Conservation (phyloP, 1,140 invertebrate genomes). For the Neotoxoptera formosana region DNA sequence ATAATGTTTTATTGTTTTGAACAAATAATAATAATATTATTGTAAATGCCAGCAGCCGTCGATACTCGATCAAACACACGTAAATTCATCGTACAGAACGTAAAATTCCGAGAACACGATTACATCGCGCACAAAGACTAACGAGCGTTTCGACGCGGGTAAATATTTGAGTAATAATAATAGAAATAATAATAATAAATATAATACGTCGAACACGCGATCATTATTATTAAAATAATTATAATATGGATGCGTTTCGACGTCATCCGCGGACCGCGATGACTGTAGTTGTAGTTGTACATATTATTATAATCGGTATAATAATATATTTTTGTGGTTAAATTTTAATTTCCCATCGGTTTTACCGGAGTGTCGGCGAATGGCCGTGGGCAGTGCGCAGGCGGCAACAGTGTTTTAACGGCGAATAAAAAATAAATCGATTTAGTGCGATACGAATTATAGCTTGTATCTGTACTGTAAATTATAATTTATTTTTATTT, state of each 20-base stretch:
- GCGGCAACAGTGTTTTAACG: background rate
- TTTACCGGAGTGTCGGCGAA: background rate
- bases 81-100: background rate
- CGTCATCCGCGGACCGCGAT: background rate
- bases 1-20: background rate
- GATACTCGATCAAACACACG: background rate
- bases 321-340: background rate
- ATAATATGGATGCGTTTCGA: background rate
- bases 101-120: background rate
- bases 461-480: too few species aligned
- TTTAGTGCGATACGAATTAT: background rate
- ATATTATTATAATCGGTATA: background rate
- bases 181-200: background rate
- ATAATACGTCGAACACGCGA: background rate
- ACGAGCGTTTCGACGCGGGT: background rate
- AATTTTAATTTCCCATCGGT: conserved; percentile 7
- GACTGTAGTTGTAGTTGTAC: too few species aligned
- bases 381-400: background rate
- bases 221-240: background rate
- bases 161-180: background rate
- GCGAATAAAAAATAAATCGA: background rate
- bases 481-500: too few species aligned
- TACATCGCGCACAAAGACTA: background rate
- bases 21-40: background rate
- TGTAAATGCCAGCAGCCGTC: background rate